Base-by-base conservation (phyloP, 2,888 invertebrate species). In the Dromius quadrimaculatus region DNA sequence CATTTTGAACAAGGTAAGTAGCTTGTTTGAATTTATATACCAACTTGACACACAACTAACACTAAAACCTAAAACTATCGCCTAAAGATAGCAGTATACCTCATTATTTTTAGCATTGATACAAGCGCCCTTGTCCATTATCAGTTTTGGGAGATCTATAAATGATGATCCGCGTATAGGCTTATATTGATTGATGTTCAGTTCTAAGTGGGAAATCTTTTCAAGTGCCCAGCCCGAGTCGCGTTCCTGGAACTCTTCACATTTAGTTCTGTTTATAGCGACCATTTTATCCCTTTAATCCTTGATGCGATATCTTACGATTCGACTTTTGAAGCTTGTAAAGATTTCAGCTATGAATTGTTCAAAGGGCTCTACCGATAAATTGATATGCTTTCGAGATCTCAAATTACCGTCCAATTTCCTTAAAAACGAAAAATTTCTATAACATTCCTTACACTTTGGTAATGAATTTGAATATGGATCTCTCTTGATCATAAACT, bases 231-330 rank as follows among this genome's bases (percentile, higher is more conserved):
- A 77, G 3, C 76, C 76, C 36, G 73, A 74, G 20, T 75, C 74
- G n/a, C 73, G 71, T 20, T 77, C 74, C 64, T 76, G 73, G 70
- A 76, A 78, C 59, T 77, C 76, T 69, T 76, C 74, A 11, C 75
- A 17, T 15, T 73, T 20, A 3, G 36, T 63, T 13, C 72, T 32
- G 22, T 22, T 22, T 50, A n/a, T 50, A 23, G 23, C 50, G 3
- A 2, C 20, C 50, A 50, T 50, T 20, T 50, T 20, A 50, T 50
- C 22, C n/a, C n/a, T n/a, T n/a, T n/a, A n/a, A n/a, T n/a, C n/a
- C n/a, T n/a, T n/a, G n/a, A n/a, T n/a, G n/a, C n/a, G n/a, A n/a
- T n/a, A n/a, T n/a, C n/a, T n/a, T n/a, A n/a, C n/a, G n/a, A n/a
- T n/a, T n/a, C n/a, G n/a, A n/a, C n/a, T n/a, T n/a, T n/a, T n/a